Percentiles rank a stretch among this genome's conserved stretches.
phyloP scores from a whole-genome alignment of 2,888 invertebrate species.

The Philopedon plagiatum region DNA sequence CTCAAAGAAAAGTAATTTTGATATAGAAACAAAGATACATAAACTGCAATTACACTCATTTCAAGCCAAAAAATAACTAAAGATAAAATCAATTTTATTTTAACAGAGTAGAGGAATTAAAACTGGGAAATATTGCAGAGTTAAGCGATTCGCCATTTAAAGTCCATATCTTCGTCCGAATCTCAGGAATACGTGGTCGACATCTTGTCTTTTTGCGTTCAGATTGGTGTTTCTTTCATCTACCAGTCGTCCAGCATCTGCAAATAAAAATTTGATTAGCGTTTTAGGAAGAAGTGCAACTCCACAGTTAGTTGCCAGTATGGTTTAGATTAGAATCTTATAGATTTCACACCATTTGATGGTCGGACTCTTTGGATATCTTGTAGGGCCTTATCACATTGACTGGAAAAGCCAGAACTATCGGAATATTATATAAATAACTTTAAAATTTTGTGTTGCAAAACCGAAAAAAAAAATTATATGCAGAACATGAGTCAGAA shows the following conservation, averaged over 20 bases:
- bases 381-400: too few relatives aligned
- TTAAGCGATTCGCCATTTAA: conserved; percentile 39
- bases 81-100: not conserved
- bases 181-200: conserved; percentile 91
- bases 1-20: not conserved
- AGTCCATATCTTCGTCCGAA: conserved; percentile 79
- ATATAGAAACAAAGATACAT: not conserved
- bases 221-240: conserved; percentile 56
- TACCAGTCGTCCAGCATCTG: conserved; percentile 52
- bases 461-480: too few relatives aligned
- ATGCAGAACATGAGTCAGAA: not conserved
- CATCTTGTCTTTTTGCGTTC: conserved; percentile 81
- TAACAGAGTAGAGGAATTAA: not conserved
- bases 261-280: conserved; percentile 42
- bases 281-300: too few relatives aligned
- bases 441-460: too few relatives aligned
- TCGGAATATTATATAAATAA: too few relatives aligned
- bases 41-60: conserved; percentile 25
- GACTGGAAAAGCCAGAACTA: too few relatives aligned
- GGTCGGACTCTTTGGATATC: too few relatives aligned
- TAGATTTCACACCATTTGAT: too few relatives aligned
- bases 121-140: conserved; percentile 26
- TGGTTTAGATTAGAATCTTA: too few relatives aligned
- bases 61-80: conserved; percentile 20
- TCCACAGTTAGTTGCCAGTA: too few relatives aligned